Percentiles rank a stretch among this genome's conserved stretches.
Conservation (phyloP, 2,888 invertebrate genomes). For the Melipona beecheii region DNA sequence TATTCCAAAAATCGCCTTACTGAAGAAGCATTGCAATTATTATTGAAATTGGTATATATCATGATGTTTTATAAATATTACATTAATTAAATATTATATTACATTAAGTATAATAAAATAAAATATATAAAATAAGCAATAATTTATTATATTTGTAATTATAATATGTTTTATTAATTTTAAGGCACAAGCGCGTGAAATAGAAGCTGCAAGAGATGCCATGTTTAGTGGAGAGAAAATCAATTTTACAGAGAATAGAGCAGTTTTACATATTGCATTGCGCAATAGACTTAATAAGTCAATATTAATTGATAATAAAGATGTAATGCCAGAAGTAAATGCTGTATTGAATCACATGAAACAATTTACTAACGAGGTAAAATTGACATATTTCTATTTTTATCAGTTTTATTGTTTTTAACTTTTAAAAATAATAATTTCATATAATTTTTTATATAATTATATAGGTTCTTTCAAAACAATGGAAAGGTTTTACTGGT, state of each 20-base stretch:
- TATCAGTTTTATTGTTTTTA: not conserved
- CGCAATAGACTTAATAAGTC: slow-evolving; percentile 93
- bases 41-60: slow-evolving; percentile 90
- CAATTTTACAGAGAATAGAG: slow-evolving; percentile 98
- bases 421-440: not conserved
- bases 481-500: slow-evolving; percentile 88
- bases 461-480: slow-evolving; percentile 77
- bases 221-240: slow-evolving; percentile 98
- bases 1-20: slow-evolving; percentile 98
- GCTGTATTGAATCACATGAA: slow-evolving; percentile 97
- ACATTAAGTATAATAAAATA: not conserved
- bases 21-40: slow-evolving; percentile 89
- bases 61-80: slow-evolving; percentile 5
- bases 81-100: not conserved
- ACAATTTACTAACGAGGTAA: slow-evolving; percentile 92
- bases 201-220: slow-evolving; percentile 93
- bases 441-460: not conserved
- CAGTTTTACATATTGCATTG: slow-evolving; percentile 97
- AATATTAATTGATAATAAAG: slow-evolving; percentile 92
- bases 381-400: not conserved
- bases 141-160: slow-evolving; percentile 4
- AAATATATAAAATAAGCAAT: slow-evolving; percentile 2
- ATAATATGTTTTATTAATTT: slow-evolving; percentile 22
- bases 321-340: slow-evolving; percentile 97
- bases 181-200: slow-evolving; percentile 89